Percentiles rank a stretch among this genome's conserved stretches.
phyloP scores from a whole-genome alignment of 1,140 invertebrate genomes.

The Aleiodes sp. region DNA sequence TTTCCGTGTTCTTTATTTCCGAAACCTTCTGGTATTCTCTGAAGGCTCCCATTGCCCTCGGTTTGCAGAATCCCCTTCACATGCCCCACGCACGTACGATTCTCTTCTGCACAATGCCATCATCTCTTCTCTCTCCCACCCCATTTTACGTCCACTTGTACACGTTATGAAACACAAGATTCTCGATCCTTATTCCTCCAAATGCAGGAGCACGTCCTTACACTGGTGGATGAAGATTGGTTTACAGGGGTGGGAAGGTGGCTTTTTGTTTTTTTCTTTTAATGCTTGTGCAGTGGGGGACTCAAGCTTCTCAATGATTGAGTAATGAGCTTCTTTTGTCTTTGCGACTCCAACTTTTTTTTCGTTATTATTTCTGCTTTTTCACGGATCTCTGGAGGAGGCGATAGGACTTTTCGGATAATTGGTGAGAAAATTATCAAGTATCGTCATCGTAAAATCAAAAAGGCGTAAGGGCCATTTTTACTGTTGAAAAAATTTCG shows the following conservation, averaged over 20 bases:
- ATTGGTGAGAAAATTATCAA: too few relatives aligned
- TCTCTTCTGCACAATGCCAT: background rate
- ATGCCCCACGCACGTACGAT: background rate
- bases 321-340: conserved; percentile 53
- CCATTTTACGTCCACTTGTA: background rate
- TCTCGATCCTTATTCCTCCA: conserved; percentile 6
- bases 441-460: too few relatives aligned
- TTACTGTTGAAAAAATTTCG: background rate
- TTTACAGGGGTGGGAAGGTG: conserved; percentile 10
- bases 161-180: conserved; percentile 1
- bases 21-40: background rate
- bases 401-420: too few relatives aligned
- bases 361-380: conserved; percentile 14
- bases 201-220: conserved; percentile 7
- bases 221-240: background rate
- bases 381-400: too few relatives aligned
- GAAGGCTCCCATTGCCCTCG: background rate
- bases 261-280: conserved; percentile 19
- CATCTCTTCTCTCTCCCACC: background rate
- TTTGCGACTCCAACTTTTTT: conserved; percentile 37
- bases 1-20: conserved; percentile 22
- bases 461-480: background rate
- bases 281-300: conserved; percentile 7
- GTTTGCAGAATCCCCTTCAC: background rate
- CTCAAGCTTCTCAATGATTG: conserved; percentile 23